These are phyloP conservation scores for Apodemia mormo DNA, from an alignment of 2,888 invertebrate species.

Conservation along the genomic window DNA sequence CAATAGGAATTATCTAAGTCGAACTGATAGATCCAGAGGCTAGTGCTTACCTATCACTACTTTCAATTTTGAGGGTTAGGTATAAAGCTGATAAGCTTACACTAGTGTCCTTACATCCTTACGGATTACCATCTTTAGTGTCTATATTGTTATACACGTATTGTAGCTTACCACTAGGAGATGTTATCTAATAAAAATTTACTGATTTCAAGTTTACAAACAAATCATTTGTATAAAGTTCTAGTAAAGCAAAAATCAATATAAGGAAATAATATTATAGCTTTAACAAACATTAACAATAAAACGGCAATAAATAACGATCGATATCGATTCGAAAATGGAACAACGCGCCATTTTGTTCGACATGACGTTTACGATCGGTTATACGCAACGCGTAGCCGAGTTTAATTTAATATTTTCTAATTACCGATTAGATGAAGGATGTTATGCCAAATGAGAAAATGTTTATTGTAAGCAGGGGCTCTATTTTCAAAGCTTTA, in stretches of 20 bases:
- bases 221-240: background rate
- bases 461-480: constrained; percentile 3
- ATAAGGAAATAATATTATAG: constrained; percentile 13
- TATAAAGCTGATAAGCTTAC: no score
- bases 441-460: constrained; percentile 17
- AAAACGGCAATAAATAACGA: constrained; percentile 19
- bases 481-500: background rate
- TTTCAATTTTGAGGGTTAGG: no score
- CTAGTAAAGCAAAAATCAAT: background rate
- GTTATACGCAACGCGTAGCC: constrained; percentile 18
- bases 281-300: constrained; percentile 19
- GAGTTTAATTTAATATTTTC: constrained; percentile 19
- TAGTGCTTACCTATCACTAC: no score
- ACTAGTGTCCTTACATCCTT: no score
- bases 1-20: no score
- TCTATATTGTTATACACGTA: no score
- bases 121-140: no score
- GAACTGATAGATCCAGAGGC: no score
- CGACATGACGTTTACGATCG: constrained; percentile 18
- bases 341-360: constrained; percentile 15
- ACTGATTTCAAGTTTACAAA: no score
- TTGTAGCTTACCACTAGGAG: no score
- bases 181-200: no score
- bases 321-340: constrained; percentile 19
- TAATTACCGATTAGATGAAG: constrained; percentile 16